Evolutionary conservation across 2,888 invertebrate genomes (phyloP).

Genomic region (Drosophila meridiana): DNA sequence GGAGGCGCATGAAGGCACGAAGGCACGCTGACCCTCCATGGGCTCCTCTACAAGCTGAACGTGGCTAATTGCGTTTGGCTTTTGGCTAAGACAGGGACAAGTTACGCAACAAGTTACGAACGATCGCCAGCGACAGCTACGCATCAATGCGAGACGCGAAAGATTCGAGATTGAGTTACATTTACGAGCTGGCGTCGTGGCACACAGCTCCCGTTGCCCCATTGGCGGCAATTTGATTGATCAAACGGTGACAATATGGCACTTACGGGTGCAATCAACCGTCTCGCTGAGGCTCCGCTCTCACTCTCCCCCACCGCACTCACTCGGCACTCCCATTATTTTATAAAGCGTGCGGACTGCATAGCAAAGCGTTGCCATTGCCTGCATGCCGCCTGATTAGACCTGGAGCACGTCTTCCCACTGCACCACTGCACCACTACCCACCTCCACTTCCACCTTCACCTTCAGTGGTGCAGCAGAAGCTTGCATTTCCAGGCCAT

Average conservation of each 20-base stretch:
- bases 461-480: conserved; percentile 2
- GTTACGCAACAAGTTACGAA: conserved; percentile 70
- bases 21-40: neutral
- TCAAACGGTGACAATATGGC: conserved; percentile 83
- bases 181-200: conserved; percentile 66
- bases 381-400: conserved; percentile 78
- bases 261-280: conserved; percentile 79
- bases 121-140: conserved; percentile 31
- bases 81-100: conserved; percentile 66
- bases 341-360: conserved; percentile 81
- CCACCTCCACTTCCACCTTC: neutral
- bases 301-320: neutral
- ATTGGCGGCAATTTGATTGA: conserved; percentile 76
- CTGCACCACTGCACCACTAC: neutral
- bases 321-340: conserved; percentile 64
- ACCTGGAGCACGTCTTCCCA: conserved; percentile 18
- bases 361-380: conserved; percentile 80
- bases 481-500: conserved; percentile 38
- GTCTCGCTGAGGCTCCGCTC: conserved; percentile 3
- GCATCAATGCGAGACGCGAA: conserved; percentile 60
- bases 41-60: neutral
- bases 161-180: conserved; percentile 74
- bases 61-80: conserved; percentile 77
- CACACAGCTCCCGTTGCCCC: conserved; percentile 33
- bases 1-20: conserved; percentile 33